Base-by-base conservation (phyloP, 1,140 invertebrate species). In the Bombus waltoni region DNA sequence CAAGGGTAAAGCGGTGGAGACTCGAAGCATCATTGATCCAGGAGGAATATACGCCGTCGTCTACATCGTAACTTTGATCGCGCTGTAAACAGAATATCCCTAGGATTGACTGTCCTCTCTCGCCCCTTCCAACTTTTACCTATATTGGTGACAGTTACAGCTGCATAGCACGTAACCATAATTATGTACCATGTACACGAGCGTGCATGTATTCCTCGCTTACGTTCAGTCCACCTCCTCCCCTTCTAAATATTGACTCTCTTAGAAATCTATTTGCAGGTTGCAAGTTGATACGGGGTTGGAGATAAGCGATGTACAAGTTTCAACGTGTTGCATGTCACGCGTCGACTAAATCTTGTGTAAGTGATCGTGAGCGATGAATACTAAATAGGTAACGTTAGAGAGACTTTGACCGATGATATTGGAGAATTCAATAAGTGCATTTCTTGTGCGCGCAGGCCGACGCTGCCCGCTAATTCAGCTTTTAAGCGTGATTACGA, bases 1-100 rank as follows among this genome's bases (percentile, higher is more conserved):
- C 75, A 87, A 80, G 87, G 81, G 76, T 65, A 83, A 77, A 47
- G 57, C 76, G 47, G 47, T 18, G 47, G 47, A 22, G 47, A 77
- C 57, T 73, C 70, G 71, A 81, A 85, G 76, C 85, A 89, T 74
- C 87, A 92, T 90, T 89, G 87, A 92, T 92, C 87, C 90, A 84
- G 66, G 72, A 91, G 84, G 80, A 87, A 88, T 90, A 89, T 81
- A 87, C 76, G 59, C 72, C 68, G 78, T 87, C 79, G 78, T 87
- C 79, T 87, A 88, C 82, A 62, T 47, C 65, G 88, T 89, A 91
- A 88, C 89, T 91, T 91, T 91, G 75, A 91, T 88, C 86, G 74
- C 62, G 71, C 81, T 88, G 89, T 91, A 91, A 91, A 91, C 88
- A 87, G 81, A 83, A 85, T 75, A 85, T 66, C 82, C 82, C 32